Base-by-base conservation (phyloP, 1,140 invertebrate genomes). In the Drosophila grimshawi region DNA sequence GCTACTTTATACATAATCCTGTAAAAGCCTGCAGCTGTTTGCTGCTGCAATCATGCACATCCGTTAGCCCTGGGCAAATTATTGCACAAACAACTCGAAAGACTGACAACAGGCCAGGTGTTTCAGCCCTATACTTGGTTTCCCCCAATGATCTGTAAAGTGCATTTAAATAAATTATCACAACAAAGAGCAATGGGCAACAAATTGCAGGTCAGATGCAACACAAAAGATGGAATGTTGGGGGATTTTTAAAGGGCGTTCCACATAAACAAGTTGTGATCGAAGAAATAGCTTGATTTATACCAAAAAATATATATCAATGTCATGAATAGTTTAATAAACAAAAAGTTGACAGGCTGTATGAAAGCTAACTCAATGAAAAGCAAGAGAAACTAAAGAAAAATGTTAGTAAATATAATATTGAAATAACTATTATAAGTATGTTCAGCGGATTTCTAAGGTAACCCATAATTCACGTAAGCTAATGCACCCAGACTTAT, bases 151-250 rank as follows among this genome's bases (percentile, higher is more conserved):
- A 76, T 88, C 71, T 82, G 80, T 80, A 80, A 82, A 80, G 61
- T 82, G 76, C 79, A 86, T 86, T 86, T 88, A 76, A 79, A 88
- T 86, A 88, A 88, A 86, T 82, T 69, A 76, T 82, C 66, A 76
- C 79, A 86, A 69, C 70, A 72, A 82, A 86, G 60, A 52, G 64
- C 46, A 3, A 8, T 41, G 32, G 2, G 27, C 2, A 30, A 39
- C n/a, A 37, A 45, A 56, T 37, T 55, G 56, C 29, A 55, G 56
- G 6, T 35, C 33, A 46, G 52, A 32, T 48, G 10, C 32, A 27
- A n/a, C 67, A 62, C 53, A 33, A 77, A 77, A 45, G 29, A 55
- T 29, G n/a, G 46, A 52, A 59, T 11, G 3, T 2, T n/a, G 43
- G 30, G 49, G 72, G 77, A 67, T 62, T 79, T 83, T 66, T 62